A percentile compares a stretch with the other conserved stretches of the same genome.
These are phyloP conservation scores for Alethe diademata DNA, from an alignment of 2,113 vertebrate species.

Conservation along the genomic window DNA sequence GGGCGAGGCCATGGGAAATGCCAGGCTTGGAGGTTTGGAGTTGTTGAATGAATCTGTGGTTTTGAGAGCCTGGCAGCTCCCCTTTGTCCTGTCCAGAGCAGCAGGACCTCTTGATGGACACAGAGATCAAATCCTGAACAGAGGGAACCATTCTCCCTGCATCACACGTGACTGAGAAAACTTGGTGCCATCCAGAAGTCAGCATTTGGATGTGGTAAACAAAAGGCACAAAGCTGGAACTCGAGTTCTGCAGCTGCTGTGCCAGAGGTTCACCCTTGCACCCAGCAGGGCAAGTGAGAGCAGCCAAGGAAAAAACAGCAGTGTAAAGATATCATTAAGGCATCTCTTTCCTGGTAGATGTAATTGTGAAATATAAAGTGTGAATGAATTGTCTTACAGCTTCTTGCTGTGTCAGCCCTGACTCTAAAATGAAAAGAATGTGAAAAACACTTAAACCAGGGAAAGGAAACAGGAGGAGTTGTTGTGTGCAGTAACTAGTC, in stretches of 20 bases:
- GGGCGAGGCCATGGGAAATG: conserved; percentile 43
- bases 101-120: not conserved
- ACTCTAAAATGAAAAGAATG: not conserved
- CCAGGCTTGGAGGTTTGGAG: not conserved
- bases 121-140: not conserved
- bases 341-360: not conserved
- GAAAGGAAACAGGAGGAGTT: not conserved
- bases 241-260: not conserved
- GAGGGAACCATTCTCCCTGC: not conserved
- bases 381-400: not conserved
- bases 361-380: not conserved
- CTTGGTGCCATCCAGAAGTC: not conserved
- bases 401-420: not conserved
- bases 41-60: not conserved
- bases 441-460: not conserved
- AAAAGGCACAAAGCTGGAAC: not conserved
- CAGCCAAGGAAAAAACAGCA: not conserved
- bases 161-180: not conserved
- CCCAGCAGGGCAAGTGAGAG: not conserved
- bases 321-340: not conserved
- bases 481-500: not conserved
- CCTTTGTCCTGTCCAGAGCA: not conserved
- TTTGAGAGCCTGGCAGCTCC: not conserved
- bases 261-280: not conserved
- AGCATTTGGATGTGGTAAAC: not conserved